Evolutionary conservation across 2,797 vertebrate genomes (phyloP), one percentile per base, ranked within the genome.

Genomic region (Chrysocyon brachyurus): DNA sequence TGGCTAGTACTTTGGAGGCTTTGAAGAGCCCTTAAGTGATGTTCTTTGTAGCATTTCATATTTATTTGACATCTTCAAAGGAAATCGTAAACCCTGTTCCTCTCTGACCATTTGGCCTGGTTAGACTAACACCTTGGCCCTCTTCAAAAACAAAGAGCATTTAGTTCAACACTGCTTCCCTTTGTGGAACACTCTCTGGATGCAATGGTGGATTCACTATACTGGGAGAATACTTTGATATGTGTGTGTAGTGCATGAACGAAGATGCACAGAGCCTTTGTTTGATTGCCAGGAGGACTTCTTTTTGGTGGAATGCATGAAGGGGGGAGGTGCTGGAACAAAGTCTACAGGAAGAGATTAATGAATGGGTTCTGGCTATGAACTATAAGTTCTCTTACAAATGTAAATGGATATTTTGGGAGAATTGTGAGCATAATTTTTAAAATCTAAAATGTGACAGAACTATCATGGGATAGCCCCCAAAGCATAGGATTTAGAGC

Each of bases 1-100:
- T 78, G 88, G n/a, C 91, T 91, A 33, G 73, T 14, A 6, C 15
- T 85, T 8, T 46, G 72, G 40, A 91, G 85, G 8, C 66, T 97
- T 96, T 73, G 70, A 96, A 81, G 36, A 90, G 19, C 56, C 36
- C 26, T 86, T 72, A 84, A 68, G 56, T 57, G n/a, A 36, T 56
- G 52, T 57, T 81, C 31, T 83, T 86, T 91, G 5, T n/a, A 64
- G 75, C 21, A 24, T n/a, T 96, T 85, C 33, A 88, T 36, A 81
- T 90, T 83, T 83, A 16, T 79, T 46, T 73, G 87, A 36, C 17
- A 21, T 87, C 75, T 96, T 96, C 81, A 96, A 75, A 90, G 93
- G 90, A 56, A 54, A 33, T 63, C 56, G 26, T 33, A 79, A 95
- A 36, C 31, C 31, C 64, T 73, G 12, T 84, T 49, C 36, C 8